phyloP scores from a whole-genome alignment of 2,113 vertebrate species.

The Mus musculus region DNA sequence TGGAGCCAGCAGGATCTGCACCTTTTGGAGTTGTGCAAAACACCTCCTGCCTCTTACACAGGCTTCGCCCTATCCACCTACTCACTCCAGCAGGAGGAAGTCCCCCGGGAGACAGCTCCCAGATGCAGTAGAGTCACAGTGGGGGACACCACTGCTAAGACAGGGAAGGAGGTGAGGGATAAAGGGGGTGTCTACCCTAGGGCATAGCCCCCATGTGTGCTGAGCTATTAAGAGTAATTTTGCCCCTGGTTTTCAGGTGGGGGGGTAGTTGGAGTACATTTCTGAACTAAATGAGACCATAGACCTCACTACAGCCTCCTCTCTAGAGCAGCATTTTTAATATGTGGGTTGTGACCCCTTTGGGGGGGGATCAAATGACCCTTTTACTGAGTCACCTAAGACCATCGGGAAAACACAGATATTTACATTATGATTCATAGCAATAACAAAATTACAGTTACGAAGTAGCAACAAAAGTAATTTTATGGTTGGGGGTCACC shows the following conservation, averaged over 20 bases:
- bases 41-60: neutral
- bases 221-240: neutral
- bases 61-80: neutral
- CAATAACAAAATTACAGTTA: neutral
- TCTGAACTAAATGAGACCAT: neutral
- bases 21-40: conserved; percentile 46
- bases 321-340: neutral
- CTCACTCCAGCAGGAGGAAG: neutral
- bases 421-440: neutral
- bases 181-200: too few species aligned
- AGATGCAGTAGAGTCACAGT: neutral
- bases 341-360: neutral
- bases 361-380: neutral
- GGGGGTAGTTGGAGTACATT: fast-evolving
- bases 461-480: neutral
- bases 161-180: neutral
- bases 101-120: neutral
- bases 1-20: neutral
- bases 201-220: too few species aligned
- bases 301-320: neutral
- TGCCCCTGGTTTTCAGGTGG: neutral
- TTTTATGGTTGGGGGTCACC: neutral
- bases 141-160: neutral
- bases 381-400: neutral
- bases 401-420: neutral